Percentiles rank a stretch among this genome's conserved stretches.
Conservation (phyloP, 2,888 invertebrate species). For the Cheilosia vernalis region DNA sequence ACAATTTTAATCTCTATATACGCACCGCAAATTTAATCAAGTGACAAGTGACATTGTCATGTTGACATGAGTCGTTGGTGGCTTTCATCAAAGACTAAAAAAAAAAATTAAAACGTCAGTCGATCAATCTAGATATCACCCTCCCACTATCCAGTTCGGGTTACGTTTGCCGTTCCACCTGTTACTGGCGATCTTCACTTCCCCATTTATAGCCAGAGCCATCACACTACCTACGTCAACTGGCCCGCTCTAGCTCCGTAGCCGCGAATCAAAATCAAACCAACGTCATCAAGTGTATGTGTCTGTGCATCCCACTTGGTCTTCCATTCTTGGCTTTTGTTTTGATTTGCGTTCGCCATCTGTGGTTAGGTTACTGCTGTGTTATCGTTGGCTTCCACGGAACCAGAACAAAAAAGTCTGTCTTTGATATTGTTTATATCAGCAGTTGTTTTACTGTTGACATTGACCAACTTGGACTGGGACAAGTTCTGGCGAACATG, state of each 20-base stretch:
- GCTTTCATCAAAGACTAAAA: background rate
- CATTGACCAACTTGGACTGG: constrained; percentile 57
- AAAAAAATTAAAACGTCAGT: background rate
- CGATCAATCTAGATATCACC: background rate
- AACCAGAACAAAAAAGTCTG: constrained; percentile 21
- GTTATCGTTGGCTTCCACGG: constrained; percentile 18
- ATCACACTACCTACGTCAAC: constrained; percentile 22
- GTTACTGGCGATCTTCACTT: constrained; percentile 15
- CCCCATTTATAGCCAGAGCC: background rate
- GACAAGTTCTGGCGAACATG: background rate
- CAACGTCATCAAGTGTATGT: background rate
- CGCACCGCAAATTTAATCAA: constrained; percentile 6
- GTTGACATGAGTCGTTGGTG: background rate
- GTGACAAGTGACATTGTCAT: background rate
- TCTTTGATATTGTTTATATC: constrained; percentile 20
- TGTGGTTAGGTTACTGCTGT: constrained; percentile 1
- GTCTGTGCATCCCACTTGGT: background rate
- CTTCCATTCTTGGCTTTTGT: background rate
- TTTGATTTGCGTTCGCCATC: constrained; percentile 18
- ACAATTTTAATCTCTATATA: background rate
- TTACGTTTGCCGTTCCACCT: background rate
- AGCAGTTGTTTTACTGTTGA: constrained; percentile 31
- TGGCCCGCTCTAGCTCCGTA: background rate
- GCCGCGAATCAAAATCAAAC: background rate
- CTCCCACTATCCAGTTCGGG: constrained; percentile 8